Evolutionary conservation across 92 coral and sea anemone genomes (phyloP).

Genomic region (Virgularia gustaviana): DNA sequence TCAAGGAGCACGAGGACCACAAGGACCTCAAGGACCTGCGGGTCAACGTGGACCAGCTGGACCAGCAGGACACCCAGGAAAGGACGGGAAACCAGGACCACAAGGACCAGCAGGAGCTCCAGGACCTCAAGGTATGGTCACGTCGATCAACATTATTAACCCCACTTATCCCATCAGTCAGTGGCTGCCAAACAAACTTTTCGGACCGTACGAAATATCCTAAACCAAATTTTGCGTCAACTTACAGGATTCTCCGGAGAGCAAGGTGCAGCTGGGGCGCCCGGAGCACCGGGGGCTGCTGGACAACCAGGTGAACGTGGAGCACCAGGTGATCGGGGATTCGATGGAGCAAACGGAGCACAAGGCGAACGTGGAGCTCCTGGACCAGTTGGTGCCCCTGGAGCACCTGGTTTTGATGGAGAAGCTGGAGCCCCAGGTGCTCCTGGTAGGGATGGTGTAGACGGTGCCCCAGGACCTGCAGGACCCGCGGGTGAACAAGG

Average conservation of each 20-base stretch:
- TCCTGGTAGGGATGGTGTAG: background rate
- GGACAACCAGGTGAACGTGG: background rate
- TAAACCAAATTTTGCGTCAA: too few species aligned
- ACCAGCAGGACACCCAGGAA: constrained; percentile 2
- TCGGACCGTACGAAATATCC: too few species aligned
- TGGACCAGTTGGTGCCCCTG: background rate
- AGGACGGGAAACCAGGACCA: background rate
- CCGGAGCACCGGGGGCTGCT: background rate
- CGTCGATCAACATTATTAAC: too few species aligned
- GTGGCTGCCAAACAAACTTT: too few species aligned
- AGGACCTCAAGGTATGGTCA: background rate
- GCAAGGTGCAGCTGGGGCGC: background rate
- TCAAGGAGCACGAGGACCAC: background rate
- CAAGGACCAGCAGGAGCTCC: background rate
- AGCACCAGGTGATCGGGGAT: background rate
- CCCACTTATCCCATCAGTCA: too few species aligned
- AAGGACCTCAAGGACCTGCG: background rate
- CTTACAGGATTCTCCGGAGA: background rate
- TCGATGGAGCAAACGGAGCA: constrained; percentile 2
- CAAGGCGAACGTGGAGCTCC: background rate
- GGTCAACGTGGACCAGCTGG: constrained; percentile 18
- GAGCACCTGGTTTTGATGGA: background rate
- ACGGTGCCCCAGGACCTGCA: constrained; percentile 9
- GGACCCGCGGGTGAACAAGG: constrained; percentile 1
- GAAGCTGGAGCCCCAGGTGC: constrained; percentile 3